Evolutionary conservation across 2,797 vertebrate species (phyloP).

Genomic region (Perodicticus potto): DNA sequence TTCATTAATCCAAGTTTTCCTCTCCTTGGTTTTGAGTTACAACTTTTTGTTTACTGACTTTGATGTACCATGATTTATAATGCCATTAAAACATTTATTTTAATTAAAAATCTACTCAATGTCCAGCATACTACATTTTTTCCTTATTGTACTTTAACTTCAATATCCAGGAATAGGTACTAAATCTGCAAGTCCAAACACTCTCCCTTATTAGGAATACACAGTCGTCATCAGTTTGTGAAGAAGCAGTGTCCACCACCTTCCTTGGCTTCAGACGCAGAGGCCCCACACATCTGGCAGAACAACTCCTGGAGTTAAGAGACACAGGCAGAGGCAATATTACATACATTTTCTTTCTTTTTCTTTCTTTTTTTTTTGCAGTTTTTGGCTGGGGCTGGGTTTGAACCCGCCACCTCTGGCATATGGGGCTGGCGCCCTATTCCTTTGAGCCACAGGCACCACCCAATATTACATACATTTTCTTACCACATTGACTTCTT

Average conservation of each 20-base stretch:
- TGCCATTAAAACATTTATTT: neutral
- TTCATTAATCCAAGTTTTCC: too few species aligned
- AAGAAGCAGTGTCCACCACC: neutral
- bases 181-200: neutral
- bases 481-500: neutral
- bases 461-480: neutral
- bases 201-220: neutral
- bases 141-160: neutral
- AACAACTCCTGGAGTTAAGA: too few species aligned
- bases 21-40: neutral
- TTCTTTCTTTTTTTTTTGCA: too few species aligned
- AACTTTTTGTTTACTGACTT: neutral
- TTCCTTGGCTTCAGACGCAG: neutral
- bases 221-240: neutral
- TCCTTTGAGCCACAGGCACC: too few species aligned
- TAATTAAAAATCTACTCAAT: neutral
- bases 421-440: too few species aligned
- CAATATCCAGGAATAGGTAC: too few species aligned
- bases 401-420: too few species aligned
- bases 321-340: too few species aligned
- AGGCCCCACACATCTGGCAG: too few species aligned
- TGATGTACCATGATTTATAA: neutral
- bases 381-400: too few species aligned
- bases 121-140: neutral
- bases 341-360: neutral